These are phyloP conservation scores for Agapetus fuscipes DNA, from an alignment of 2,888 invertebrate genomes.

Conservation along the genomic window DNA sequence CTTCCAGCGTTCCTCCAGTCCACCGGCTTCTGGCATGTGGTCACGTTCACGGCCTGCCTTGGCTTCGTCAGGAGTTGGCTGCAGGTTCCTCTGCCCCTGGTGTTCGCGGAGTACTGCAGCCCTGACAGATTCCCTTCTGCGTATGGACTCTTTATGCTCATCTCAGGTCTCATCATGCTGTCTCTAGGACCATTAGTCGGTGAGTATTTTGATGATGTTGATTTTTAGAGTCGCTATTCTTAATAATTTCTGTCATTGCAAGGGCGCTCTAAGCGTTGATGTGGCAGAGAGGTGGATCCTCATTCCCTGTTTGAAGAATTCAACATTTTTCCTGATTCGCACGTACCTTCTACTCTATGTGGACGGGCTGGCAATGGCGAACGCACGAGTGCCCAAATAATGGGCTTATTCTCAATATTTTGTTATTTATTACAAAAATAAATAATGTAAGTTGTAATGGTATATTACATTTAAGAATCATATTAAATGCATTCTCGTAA, in stretches of 20 bases:
- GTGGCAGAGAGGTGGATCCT: too few species aligned
- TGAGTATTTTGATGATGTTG: slow-evolving; percentile 29
- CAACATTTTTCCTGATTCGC: too few species aligned
- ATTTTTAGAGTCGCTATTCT: slow-evolving; percentile 1
- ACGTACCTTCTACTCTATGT: too few species aligned
- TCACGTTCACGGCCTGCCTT: slow-evolving; percentile 49
- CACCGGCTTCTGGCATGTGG: slow-evolving; percentile 44
- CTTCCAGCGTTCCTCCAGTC: slow-evolving; percentile 42
- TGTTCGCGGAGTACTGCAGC: slow-evolving; percentile 57
- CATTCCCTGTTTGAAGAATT: too few species aligned
- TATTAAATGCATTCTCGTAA: too few species aligned
- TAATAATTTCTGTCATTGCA: slow-evolving; percentile 25
- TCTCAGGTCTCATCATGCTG: slow-evolving; percentile 58
- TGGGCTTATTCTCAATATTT: too few species aligned
- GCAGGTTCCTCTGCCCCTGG: slow-evolving; percentile 58
- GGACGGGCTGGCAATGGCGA: background rate
- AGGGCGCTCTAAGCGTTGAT: slow-evolving; percentile 36
- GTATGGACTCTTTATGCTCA: slow-evolving; percentile 61
- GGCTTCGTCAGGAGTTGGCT: slow-evolving; percentile 62
- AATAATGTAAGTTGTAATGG: too few species aligned
- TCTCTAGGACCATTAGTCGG: slow-evolving; percentile 61
- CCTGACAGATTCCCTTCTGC: slow-evolving; percentile 63
- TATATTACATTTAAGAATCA: too few species aligned
- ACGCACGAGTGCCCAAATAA: background rate
- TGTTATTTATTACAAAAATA: too few species aligned